These are phyloP conservation scores for Yoshiicerus persimilis DNA, from an alignment of 1,140 invertebrate genomes.

Conservation along the genomic window DNA sequence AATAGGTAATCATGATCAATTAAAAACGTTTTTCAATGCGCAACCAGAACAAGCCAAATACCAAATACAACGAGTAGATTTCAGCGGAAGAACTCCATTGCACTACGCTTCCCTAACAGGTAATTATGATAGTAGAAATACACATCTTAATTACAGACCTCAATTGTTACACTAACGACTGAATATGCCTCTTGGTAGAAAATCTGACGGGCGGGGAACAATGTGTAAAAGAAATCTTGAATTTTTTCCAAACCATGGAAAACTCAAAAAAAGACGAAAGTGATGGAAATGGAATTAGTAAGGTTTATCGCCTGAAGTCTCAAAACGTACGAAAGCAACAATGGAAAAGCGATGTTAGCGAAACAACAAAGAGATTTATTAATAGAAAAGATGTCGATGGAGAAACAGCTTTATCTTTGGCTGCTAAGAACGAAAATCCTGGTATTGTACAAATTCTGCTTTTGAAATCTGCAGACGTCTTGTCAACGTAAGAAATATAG, in stretches of 20 bases:
- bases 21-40: neutral
- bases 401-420: neutral
- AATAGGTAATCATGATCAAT: neutral
- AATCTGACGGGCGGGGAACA: neutral
- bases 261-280: neutral
- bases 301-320: neutral
- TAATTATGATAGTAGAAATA: neutral
- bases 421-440: slow-evolving; percentile 3
- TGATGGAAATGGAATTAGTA: neutral
- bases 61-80: neutral
- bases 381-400: neutral
- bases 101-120: neutral
- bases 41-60: neutral
- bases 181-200: neutral
- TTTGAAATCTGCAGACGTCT: neutral
- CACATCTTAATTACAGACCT: neutral
- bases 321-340: neutral
- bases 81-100: neutral
- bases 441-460: neutral
- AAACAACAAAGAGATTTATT: neutral
- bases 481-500: neutral
- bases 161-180: neutral
- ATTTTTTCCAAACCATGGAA: neutral
- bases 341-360: neutral
- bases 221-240: neutral